These are phyloP conservation scores for Saxidomus purpurata DNA, from an alignment of 1,140 invertebrate genomes.

Conservation along the genomic window DNA sequence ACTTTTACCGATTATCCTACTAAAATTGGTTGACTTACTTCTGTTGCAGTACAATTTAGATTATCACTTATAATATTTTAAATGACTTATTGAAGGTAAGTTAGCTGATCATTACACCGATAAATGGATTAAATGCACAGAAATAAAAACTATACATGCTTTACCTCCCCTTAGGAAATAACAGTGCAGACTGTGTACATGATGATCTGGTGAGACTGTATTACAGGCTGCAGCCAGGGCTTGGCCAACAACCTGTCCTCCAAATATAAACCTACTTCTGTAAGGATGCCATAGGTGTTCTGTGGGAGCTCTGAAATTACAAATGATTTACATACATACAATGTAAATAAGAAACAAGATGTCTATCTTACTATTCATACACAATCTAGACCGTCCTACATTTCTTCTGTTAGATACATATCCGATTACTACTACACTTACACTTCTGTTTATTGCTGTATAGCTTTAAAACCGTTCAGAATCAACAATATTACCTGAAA, in stretches of 20 bases:
- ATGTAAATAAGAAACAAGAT: too few relatives aligned
- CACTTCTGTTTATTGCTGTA: background rate
- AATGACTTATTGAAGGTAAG: too few relatives aligned
- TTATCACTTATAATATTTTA: too few relatives aligned
- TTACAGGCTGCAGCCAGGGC: slow-evolving; percentile 83
- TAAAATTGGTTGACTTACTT: too few relatives aligned
- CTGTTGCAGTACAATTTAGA: too few relatives aligned
- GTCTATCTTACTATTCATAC: too few relatives aligned
- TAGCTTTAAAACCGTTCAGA: background rate
- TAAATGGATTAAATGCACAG: too few relatives aligned
- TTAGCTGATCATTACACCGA: too few relatives aligned
- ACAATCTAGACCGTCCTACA: too few relatives aligned
- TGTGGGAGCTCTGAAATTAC: slow-evolving; percentile 67
- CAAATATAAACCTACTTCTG: slow-evolving; percentile 79
- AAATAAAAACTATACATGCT: too few relatives aligned
- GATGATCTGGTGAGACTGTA: slow-evolving; percentile 78
- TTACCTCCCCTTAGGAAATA: slow-evolving; percentile 83
- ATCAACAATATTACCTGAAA: slow-evolving; percentile 64
- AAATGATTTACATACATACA: too few relatives aligned
- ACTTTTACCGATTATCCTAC: too few relatives aligned
- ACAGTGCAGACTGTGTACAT: slow-evolving; percentile 83
- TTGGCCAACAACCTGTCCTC: slow-evolving; percentile 85
- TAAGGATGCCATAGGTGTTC: slow-evolving; percentile 75
- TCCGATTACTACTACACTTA: background rate
- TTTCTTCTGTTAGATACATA: background rate